Evolutionary conservation across 2,113 vertebrate genomes (phyloP), one percentile per base, ranked within the genome.

Genomic region (Eolophus roseicapilla): DNA sequence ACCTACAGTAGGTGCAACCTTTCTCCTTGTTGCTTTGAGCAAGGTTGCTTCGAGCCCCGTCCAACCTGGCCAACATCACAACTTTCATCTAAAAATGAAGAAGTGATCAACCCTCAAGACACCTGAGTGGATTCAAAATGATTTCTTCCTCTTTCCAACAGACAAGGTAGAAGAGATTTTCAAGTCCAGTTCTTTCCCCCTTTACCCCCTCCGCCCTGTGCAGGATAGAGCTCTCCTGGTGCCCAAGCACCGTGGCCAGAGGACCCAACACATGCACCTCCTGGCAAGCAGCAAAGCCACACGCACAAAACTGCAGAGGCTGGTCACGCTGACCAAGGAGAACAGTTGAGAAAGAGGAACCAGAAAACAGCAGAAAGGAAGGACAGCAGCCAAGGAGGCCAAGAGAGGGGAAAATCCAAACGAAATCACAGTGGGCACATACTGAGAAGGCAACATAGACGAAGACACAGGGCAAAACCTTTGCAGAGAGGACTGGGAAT

Each of bases 171-270:
- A 43, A 80, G 35, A 43, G 8, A 55, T 33, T 62, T 75, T 44
- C 10, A 69, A 82, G 50, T 24, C 8, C 2, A 27, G 9, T 11
- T 62, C 44, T 49, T 28, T 2, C 15, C 16, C 13, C 28, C 46
- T 53, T 25, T n/a, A 20, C 19, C 16, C 21, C 35, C 50, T 57
- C 62, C 27, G 8, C 28, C 10, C 68, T 17, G 35, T 47, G 39
- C 9, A 52, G 95, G 96, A 98, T 70, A 89, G 97, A 98, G 97
- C 97, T 98, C 97, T 97, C 97, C 96, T 49, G 80, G 17, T 27
- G 18, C 64, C 83, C 5, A 2, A 81, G 76, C 69, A 60, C 29
- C 20, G 1, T 6, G 17, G 74, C 82, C 4, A 7, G 31, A 47
- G 86, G 60, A 77, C 46, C 21, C n/a, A 94, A 76, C 37, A 10